Conservation (phyloP, 2,797 vertebrate species). For the Australoheros facetus region DNA sequence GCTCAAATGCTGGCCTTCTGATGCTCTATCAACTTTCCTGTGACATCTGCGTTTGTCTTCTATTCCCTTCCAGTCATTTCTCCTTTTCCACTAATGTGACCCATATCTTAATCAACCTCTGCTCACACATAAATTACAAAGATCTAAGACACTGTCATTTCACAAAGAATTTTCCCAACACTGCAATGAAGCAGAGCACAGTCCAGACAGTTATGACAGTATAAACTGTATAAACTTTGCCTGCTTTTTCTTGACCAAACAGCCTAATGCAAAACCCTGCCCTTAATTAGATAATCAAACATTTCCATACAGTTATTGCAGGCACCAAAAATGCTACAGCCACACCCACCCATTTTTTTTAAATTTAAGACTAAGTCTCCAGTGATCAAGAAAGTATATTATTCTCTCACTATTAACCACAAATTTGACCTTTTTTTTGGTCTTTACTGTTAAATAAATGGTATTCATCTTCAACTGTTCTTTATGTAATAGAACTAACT, state of each 20-base stretch:
- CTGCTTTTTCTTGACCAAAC: not conserved
- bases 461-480: not conserved
- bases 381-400: not conserved
- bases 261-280: conserved; percentile 12
- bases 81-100: conserved; percentile 6
- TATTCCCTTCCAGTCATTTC: not conserved
- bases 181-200: conserved; percentile 19
- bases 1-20: not conserved
- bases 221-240: not conserved
- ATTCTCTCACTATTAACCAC: not conserved
- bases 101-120: conserved; percentile 15
- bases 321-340: not conserved
- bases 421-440: not conserved
- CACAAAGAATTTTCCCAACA: not conserved
- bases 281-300: conserved; percentile 6
- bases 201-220: conserved; percentile 22
- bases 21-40: too few species aligned
- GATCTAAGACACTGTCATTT: conserved; percentile 29
- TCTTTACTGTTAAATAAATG: not conserved
- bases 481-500: not conserved
- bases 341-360: not conserved
- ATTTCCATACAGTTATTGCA: conserved; percentile 6
- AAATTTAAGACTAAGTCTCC: not conserved
- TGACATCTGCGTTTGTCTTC: conserved; percentile 6
- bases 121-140: conserved; percentile 34